Conservation (phyloP, 2,113 vertebrate genomes). For the Ibidorhyncha struthersii region DNA sequence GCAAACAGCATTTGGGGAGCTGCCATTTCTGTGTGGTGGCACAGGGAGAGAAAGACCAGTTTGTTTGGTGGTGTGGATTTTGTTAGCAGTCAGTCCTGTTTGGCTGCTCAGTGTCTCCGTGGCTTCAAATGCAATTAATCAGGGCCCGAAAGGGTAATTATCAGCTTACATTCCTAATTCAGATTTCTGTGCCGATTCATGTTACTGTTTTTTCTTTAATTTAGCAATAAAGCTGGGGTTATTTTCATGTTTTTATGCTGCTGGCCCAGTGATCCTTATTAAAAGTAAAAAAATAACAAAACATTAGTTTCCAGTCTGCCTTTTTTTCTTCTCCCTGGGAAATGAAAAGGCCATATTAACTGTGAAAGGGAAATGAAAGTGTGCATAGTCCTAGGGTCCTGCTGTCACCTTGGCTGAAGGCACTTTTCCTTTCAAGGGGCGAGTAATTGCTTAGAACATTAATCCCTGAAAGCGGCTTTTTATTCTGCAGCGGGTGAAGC, state of each 20-base stretch:
- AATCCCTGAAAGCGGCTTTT: conserved; percentile 49
- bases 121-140: conserved; percentile 63
- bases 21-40: conserved; percentile 58
- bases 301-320: background rate
- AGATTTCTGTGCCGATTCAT: conserved; percentile 34
- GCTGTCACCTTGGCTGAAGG: conserved; percentile 53
- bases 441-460: conserved; percentile 22
- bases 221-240: conserved; percentile 22
- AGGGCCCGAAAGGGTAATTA: conserved; percentile 32
- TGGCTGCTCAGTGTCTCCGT: conserved; percentile 32
- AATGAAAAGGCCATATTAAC: conserved; percentile 4
- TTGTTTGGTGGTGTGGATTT: conserved; percentile 59
- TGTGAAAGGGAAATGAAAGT: background rate
- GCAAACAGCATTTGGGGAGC: conserved; percentile 48
- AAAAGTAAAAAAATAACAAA: background rate
- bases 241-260: conserved; percentile 29
- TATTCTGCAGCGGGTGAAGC: background rate
- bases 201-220: conserved; percentile 25
- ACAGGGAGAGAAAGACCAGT: conserved; percentile 53
- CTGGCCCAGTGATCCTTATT: background rate
- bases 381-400: background rate
- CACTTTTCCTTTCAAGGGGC: conserved; percentile 27
- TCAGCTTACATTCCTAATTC: conserved; percentile 37
- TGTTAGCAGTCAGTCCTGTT: conserved; percentile 27
- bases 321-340: background rate